Conservation (phyloP, 2,888 invertebrate species). For the Nephrocerus scutellatus region DNA sequence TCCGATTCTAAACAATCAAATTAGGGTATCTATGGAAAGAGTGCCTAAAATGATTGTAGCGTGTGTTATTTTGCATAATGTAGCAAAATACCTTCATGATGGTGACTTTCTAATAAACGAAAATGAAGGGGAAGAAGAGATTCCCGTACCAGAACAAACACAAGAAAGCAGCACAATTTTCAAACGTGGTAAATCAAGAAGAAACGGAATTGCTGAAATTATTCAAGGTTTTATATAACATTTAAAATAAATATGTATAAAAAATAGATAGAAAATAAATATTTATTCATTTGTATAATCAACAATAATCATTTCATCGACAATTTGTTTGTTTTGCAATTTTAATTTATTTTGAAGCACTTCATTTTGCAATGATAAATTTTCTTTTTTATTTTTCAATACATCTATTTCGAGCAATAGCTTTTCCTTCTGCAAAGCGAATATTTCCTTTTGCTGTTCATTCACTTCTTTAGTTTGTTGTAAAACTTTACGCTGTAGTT, state of each 20-base stretch:
- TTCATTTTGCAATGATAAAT: too few relatives aligned
- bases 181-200: not conserved
- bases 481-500: not conserved
- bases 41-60: slow-evolving; percentile 5
- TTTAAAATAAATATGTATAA: not conserved
- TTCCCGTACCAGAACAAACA: not conserved
- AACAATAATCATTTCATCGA: too few relatives aligned
- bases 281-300: too few relatives aligned
- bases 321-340: too few relatives aligned
- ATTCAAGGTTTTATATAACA: not conserved
- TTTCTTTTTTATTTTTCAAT: not conserved
- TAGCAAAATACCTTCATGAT: slow-evolving; percentile 4
- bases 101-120: not conserved
- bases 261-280: too few relatives aligned
- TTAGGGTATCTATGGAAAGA: slow-evolving; percentile 4
- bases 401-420: not conserved
- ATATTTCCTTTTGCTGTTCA: not conserved
- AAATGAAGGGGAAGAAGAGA: not conserved
- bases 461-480: not conserved
- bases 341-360: too few relatives aligned
- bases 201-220: not conserved
- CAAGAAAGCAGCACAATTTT: not conserved
- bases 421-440: not conserved
- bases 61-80: slow-evolving; percentile 8
- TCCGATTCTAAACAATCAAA: slow-evolving; percentile 3